These are phyloP conservation scores for Glaucidium brasilianum DNA, from an alignment of 2,113 vertebrate species.

Conservation along the genomic window DNA sequence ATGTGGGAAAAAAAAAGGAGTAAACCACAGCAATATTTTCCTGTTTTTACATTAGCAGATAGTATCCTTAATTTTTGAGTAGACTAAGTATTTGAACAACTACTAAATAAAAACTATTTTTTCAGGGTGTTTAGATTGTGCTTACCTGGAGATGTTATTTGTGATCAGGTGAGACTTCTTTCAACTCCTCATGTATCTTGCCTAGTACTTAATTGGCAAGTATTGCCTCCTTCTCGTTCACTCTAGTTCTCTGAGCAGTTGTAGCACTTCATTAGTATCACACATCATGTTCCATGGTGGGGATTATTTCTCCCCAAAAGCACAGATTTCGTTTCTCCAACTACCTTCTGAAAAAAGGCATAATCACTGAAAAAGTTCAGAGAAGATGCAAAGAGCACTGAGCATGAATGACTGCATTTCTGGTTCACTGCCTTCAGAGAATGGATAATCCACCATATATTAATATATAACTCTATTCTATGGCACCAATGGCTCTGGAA, in stretches of 20 bases:
- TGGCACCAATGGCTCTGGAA: not conserved
- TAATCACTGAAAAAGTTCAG: not conserved
- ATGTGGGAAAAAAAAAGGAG: not conserved
- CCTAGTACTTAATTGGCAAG: not conserved
- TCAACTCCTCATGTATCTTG: not conserved
- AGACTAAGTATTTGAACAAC: not conserved
- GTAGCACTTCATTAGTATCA: not conserved
- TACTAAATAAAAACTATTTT: not conserved
- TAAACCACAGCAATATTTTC: not conserved
- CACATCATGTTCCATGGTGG: not conserved
- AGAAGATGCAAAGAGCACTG: not conserved
- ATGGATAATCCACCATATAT: not conserved
- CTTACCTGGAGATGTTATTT: constrained; percentile 32
- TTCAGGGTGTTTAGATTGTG: not conserved
- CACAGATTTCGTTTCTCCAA: constrained; percentile 6
- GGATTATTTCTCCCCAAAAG: not conserved
- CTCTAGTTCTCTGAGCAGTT: not conserved
- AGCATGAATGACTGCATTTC: not conserved
- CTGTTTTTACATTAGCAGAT: not conserved
- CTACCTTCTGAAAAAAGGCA: constrained; percentile 39
- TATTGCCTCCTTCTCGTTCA: not conserved
- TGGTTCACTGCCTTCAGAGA: not conserved
- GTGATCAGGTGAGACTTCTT: not conserved
- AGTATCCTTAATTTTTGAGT: not conserved
- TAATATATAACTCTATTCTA: not conserved